Base-by-base conservation (phyloP, 2,888 invertebrate species). In the Diplolepis rosae region DNA sequence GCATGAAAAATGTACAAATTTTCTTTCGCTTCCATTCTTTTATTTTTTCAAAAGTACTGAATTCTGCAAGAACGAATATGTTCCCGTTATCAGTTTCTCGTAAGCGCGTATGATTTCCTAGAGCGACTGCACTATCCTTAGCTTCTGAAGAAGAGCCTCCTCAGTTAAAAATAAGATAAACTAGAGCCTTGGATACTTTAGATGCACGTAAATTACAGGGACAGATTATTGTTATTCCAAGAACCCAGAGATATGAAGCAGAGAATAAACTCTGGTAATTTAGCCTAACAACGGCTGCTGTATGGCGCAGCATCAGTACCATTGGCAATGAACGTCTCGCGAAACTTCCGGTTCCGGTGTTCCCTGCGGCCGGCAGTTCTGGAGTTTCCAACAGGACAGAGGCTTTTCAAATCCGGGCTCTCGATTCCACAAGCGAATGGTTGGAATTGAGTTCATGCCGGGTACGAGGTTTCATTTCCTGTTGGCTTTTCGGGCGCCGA, bases 391-490 rank as follows among this genome's bases (percentile, higher is more conserved):
- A 24, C 39, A 61, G 61, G 6, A 27, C 39, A n/a, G 61, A 61
- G 39, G 69, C 65, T 69, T 69, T 69, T 65, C 69, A 45, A 69
- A 69, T 65, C 65, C 39, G 42, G 27, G 56, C 61, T 45, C 68
- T 42, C 61, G 68, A 68, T 68, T 42, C 68, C 22, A 39, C n/a
- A 24, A 24, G 61, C 39, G 61, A 61, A 61, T 61, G 39, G 61
- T 61, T 28, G 68, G 61, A 65, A 69, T 61, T 50, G 61, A 50
- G 30, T 69, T 65, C 65, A 27, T 65, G 28, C 50, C 39, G 35
- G 48, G 39, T 69, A 65, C 65, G 51, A 39, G 65, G 65, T 69
- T 69, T 69, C 69, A 69, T 69, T 69, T 69, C 69, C 69, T 69
- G 69, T 50, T 65, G 50, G 61, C 61, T 18, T 51, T 42, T 18